Base-by-base conservation (phyloP, 2,113 vertebrate species). In the Bostrychus sinensis region DNA sequence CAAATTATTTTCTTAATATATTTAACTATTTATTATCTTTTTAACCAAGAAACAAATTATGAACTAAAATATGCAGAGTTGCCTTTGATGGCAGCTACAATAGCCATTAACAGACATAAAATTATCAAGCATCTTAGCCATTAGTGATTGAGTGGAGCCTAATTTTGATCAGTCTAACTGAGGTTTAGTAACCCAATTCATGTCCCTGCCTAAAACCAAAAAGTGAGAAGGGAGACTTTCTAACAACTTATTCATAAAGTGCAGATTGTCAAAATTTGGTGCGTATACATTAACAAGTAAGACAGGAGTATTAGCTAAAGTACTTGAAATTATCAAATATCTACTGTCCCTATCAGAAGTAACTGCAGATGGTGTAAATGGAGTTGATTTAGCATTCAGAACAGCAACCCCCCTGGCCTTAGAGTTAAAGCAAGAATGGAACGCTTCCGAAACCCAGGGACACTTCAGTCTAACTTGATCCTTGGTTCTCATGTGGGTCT, bases 291-390 rank as follows among this genome's bases (percentile, higher is more conserved):
- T 37, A 23, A 50, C 30, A n/a, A 51, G 23, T 50, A 62, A 62
- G 7, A 62, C 17, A 20, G 59, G 32, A 50, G 23, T 4, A 25
- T 30, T 11, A 23, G 14, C 13, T 39, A 61, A 7, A 16, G 42
- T 61, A 10, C 41, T 39, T 22, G 17, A 50, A 50, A 50, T 13
- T 10, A 50, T 50, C 20, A 50, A 25, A 22, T 66, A 66, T 36
- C 62, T 56, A 17, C 62, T 17, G 12, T 56, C 13, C 20, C 43
- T 66, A 12, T 66, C 28, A 7, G 62, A 43, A 7, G 36, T 45
- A 4, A 23, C 9, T 4, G n/a, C 45, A 1, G 20, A 45, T 10
- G 25, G 4, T 51, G 9, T 25, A 51, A 51, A 51, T 7, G 2
- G 23, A 16, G 13, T 14, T 4, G 48, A 28, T 25, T 51, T 51